phyloP scores from a whole-genome alignment of 2,888 invertebrate genomes.

The Thyatira batis region DNA sequence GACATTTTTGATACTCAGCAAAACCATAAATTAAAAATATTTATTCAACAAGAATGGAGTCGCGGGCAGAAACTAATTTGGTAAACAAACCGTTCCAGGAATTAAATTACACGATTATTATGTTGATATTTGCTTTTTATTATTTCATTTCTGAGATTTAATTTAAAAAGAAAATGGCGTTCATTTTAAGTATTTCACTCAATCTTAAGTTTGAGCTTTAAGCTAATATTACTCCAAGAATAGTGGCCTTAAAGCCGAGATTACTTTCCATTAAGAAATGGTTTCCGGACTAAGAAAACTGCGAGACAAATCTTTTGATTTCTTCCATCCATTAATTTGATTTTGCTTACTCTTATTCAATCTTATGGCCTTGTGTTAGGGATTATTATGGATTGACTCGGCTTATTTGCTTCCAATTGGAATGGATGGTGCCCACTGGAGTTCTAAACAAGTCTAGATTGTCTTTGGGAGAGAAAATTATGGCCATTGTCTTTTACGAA shows the following conservation, averaged over 20 bases:
- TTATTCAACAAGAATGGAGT: too few relatives aligned
- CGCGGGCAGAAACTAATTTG: too few relatives aligned
- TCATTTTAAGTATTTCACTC: too few relatives aligned
- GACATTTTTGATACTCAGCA: too few relatives aligned
- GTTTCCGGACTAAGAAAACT: background rate
- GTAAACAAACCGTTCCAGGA: too few relatives aligned
- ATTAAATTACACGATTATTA: too few relatives aligned
- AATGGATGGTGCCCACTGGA: background rate
- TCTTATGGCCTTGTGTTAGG: background rate
- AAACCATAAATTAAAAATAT: too few relatives aligned
- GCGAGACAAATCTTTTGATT: background rate
- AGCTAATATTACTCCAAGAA: background rate
- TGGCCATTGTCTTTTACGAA: background rate
- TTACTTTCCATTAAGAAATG: background rate
- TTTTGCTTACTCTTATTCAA: background rate
- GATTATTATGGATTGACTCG: background rate
- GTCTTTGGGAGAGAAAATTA: background rate
- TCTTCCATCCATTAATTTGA: background rate
- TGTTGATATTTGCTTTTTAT: too few relatives aligned
- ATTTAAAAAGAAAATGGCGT: too few relatives aligned
- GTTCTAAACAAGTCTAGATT: background rate
- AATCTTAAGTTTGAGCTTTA: background rate
- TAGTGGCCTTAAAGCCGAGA: background rate
- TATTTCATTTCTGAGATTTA: too few relatives aligned
- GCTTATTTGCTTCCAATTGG: background rate